Evolutionary conservation across 2,888 invertebrate genomes (phyloP).

Genomic region (Drosophila testacea): DNA sequence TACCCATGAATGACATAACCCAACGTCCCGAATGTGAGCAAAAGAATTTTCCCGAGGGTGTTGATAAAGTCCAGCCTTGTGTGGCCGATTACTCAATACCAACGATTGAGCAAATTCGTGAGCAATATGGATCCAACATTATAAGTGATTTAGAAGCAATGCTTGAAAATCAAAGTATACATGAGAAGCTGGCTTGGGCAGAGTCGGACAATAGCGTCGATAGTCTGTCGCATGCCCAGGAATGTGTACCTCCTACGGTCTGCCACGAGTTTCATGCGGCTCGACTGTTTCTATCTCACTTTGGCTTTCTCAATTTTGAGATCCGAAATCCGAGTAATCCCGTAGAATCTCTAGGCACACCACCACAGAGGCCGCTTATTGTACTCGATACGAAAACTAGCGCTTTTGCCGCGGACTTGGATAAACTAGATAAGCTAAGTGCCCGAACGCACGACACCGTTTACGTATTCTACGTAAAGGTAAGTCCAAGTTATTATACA

Average conservation of each 20-base stretch:
- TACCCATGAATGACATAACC: constrained; percentile 89
- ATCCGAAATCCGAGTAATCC: constrained; percentile 84
- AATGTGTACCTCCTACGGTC: constrained; percentile 92
- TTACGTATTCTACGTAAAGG: constrained; percentile 96
- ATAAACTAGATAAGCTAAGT: constrained; percentile 93
- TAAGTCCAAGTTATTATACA: constrained; percentile 9
- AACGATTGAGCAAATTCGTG: constrained; percentile 90
- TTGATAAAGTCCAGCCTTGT: constrained; percentile 92
- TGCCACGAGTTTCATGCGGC: constrained; percentile 98
- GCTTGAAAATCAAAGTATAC: constrained; percentile 89
- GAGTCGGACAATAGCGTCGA: constrained; percentile 85
- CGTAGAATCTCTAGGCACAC: constrained; percentile 73
- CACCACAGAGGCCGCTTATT: constrained; percentile 82
- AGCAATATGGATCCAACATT: constrained; percentile 86
- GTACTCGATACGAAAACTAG: constrained; percentile 84
- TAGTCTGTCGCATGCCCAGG: constrained; percentile 87
- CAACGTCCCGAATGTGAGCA: constrained; percentile 89
- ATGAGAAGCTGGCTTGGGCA: constrained; percentile 87
- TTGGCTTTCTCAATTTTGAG: constrained; percentile 93
- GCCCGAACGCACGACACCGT: constrained; percentile 95
- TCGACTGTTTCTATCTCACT: constrained; percentile 96
- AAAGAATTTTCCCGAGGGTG: constrained; percentile 92
- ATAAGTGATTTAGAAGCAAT: constrained; percentile 89
- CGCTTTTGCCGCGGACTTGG: constrained; percentile 92
- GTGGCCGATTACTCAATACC: constrained; percentile 97